A percentile compares a stretch with the other conserved stretches of the same genome.
These are phyloP conservation scores for Leucozona laternaria DNA, from an alignment of 2,888 invertebrate species.

Conservation along the genomic window DNA sequence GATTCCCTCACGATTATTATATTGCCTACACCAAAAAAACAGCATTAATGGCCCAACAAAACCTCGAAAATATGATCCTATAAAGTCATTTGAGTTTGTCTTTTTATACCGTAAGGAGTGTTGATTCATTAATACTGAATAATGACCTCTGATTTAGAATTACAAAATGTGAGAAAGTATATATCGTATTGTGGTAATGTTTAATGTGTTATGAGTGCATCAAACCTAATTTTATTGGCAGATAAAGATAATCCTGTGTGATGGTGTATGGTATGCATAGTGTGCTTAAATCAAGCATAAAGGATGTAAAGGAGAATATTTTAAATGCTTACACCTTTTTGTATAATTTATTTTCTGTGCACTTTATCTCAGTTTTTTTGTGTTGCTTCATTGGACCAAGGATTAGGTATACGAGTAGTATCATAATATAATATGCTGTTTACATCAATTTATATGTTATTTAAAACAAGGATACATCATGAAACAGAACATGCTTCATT, in stretches of 20 bases:
- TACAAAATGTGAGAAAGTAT: conserved; percentile 51
- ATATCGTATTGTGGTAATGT: background rate
- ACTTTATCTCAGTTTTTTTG: too few species aligned
- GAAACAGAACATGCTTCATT: background rate
- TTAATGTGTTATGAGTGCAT: conserved; percentile 28
- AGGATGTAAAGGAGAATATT: background rate
- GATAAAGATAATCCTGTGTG: conserved; percentile 9
- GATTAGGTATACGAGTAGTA: too few species aligned
- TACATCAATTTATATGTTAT: background rate
- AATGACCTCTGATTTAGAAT: conserved; percentile 51
- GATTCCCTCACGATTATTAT: background rate
- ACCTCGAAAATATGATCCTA: conserved; percentile 25
- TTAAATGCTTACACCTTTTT: too few species aligned
- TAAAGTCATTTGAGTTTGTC: conserved; percentile 35
- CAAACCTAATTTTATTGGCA: background rate
- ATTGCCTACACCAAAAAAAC: background rate
- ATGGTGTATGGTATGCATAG: background rate
- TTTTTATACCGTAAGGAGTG: conserved; percentile 37
- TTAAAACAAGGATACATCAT: background rate
- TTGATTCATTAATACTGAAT: background rate
- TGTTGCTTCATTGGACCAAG: too few species aligned
- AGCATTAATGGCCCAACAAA: conserved; percentile 6
- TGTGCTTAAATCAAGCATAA: background rate
- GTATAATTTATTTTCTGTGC: too few species aligned
- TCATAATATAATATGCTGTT: background rate